Evolutionary conservation across 1,140 invertebrate genomes (phyloP).

Genomic region (Phortica variegata): DNA sequence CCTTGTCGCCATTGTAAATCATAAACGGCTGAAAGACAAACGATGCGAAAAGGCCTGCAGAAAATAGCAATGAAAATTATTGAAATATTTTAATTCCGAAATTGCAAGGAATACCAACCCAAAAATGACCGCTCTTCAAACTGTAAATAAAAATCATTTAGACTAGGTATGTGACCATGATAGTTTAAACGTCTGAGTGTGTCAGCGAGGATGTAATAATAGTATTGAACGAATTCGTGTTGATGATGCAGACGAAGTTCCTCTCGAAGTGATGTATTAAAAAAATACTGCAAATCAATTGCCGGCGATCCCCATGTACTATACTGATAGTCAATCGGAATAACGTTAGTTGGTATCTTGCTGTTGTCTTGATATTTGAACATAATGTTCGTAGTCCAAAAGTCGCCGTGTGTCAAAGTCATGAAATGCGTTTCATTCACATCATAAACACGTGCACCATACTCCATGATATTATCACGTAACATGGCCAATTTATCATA

Average conservation of each 20-base stretch:
- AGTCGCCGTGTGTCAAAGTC: slow-evolving; percentile 65
- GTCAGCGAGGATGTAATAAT: slow-evolving; percentile 26
- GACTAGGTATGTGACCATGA: slow-evolving; percentile 5
- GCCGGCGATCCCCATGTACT: slow-evolving; percentile 42
- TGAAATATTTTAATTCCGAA: neutral
- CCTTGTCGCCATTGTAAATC: slow-evolving; percentile 30
- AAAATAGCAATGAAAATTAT: neutral
- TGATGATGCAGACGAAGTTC: slow-evolving; percentile 9
- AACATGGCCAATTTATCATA: slow-evolving; percentile 26
- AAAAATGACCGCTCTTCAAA: slow-evolving; percentile 26
- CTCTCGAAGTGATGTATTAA: slow-evolving; percentile 29
- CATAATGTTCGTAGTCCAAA: slow-evolving; percentile 68
- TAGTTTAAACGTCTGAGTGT: slow-evolving; percentile 25
- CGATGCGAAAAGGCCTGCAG: slow-evolving; percentile 20
- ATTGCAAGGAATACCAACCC: slow-evolving; percentile 14
- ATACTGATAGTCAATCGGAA: slow-evolving; percentile 52
- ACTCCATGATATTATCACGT: slow-evolving; percentile 28
- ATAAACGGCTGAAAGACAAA: slow-evolving; percentile 26
- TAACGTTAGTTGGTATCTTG: slow-evolving; percentile 34
- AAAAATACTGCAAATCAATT: slow-evolving; percentile 46
- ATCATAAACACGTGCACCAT: slow-evolving; percentile 23
- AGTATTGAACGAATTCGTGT: slow-evolving; percentile 33
- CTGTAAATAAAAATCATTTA: slow-evolving; percentile 35
- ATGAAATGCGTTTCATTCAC: slow-evolving; percentile 58
- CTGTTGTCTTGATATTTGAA: slow-evolving; percentile 60